Evolutionary conservation across 2,888 invertebrate species (phyloP).

Genomic region (Lycophotia porphyrea): DNA sequence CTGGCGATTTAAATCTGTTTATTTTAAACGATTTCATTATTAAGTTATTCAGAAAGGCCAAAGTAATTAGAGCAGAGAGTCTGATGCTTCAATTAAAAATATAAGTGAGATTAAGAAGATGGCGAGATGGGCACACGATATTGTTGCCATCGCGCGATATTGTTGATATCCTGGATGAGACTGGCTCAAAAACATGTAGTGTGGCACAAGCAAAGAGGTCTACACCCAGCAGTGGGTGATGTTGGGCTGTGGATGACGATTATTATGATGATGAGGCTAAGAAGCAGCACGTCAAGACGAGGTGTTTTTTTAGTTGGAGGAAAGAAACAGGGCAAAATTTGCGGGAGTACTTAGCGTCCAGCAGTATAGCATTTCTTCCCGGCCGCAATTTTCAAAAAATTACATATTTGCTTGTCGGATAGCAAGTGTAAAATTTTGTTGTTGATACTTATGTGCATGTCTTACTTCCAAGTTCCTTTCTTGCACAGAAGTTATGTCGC

Average conservation of each 20-base stretch:
- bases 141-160: neutral
- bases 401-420: neutral
- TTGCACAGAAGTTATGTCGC: neutral
- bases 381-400: neutral
- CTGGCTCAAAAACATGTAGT: neutral
- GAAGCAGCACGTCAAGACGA: neutral
- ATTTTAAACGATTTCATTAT: constrained; percentile 1
- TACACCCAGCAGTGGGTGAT: neutral
- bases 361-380: neutral
- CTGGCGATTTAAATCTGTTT: constrained; percentile 3
- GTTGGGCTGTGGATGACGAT: neutral
- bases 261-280: neutral
- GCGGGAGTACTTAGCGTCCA: neutral
- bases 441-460: neutral
- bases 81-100: neutral
- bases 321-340: neutral
- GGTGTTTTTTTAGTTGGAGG: neutral
- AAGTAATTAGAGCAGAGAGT: constrained; percentile 3
- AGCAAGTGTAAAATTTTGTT: neutral
- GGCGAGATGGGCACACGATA: neutral
- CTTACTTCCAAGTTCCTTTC: neutral
- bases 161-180: neutral
- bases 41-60: neutral
- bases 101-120: neutral
- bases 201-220: neutral